Conservation (phyloP, 2,113 vertebrate species). For the Trematomus loennbergii region DNA sequence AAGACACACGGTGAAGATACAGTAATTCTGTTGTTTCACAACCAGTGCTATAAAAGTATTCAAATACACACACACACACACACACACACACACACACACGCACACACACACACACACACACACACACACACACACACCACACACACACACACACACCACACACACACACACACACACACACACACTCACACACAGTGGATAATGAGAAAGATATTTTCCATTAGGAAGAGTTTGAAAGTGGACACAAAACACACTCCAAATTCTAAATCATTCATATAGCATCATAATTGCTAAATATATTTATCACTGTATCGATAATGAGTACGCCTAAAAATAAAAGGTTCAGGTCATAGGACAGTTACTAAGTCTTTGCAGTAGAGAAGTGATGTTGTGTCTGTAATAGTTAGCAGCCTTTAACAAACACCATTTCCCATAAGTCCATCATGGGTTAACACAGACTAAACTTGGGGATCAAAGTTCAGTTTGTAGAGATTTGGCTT, state of each 20-base stretch:
- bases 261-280: not conserved
- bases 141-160: not conserved
- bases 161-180: not conserved
- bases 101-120: not conserved
- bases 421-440: not conserved
- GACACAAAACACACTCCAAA: not conserved
- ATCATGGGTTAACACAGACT: not conserved
- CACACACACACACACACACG: too few species aligned
- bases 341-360: too few species aligned
- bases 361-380: too few species aligned
- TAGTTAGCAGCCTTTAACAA: not conserved
- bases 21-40: not conserved
- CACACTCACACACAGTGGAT: not conserved
- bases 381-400: not conserved
- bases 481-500: too few species aligned
- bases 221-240: not conserved
- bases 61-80: not conserved
- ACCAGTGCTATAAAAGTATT: conserved; percentile 18
- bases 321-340: too few species aligned
- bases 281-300: not conserved
- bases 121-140: not conserved
- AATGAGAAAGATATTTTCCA: too few species aligned
- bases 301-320: not conserved
- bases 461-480: too few species aligned
- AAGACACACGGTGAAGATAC: too few species aligned